Evolutionary conservation across 64 coral and sea anemone genomes (phyloP).

Genomic region (Stichodactyla helianthus): DNA sequence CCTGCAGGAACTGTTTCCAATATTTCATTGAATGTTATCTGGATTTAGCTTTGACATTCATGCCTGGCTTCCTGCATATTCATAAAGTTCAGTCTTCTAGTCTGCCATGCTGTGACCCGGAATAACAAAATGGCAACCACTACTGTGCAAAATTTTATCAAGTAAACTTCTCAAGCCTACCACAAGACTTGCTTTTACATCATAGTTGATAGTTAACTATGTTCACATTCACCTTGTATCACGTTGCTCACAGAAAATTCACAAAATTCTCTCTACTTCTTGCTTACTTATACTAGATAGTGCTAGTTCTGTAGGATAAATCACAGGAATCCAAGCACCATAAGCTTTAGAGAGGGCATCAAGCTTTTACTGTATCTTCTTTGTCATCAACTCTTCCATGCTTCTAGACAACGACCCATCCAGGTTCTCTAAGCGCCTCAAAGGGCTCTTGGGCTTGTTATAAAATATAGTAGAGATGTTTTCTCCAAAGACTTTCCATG

Average conservation of each 20-base stretch:
- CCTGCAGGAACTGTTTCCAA: too few relatives aligned
- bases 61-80: too few relatives aligned
- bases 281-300: background rate
- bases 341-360: background rate
- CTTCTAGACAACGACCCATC: constrained; percentile 2
- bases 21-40: too few relatives aligned
- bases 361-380: constrained; percentile 41
- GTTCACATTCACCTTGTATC: background rate
- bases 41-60: too few relatives aligned
- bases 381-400: constrained; percentile 53
- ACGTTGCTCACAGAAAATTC: background rate
- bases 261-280: background rate
- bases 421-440: constrained; percentile 16
- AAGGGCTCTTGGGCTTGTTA: constrained; percentile 41
- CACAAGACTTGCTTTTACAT: too few relatives aligned
- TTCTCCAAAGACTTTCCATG: constrained; percentile 58
- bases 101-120: too few relatives aligned
- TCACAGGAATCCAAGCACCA: background rate
- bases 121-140: too few relatives aligned
- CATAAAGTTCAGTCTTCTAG: too few relatives aligned
- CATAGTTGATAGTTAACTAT: background rate
- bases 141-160: too few relatives aligned
- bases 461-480: constrained; percentile 47
- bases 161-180: too few relatives aligned
- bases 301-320: background rate